Conservation (phyloP, 2,888 invertebrate species). For the Tillus elongatus region DNA sequence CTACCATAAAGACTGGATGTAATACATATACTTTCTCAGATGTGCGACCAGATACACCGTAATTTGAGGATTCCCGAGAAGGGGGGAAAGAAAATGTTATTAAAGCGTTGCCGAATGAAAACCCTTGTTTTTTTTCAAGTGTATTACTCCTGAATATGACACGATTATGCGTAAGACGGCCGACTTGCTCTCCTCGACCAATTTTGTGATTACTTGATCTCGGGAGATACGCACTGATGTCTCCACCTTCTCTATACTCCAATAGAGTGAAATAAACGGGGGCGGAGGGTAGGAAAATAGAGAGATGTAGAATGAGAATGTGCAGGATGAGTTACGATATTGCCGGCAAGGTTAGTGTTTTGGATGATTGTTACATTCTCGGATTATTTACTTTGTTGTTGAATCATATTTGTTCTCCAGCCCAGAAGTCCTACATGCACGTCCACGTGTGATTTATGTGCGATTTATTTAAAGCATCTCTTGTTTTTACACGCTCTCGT, state of each 20-base stretch:
- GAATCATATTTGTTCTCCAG: slow-evolving; percentile 19
- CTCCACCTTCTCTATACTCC: no score
- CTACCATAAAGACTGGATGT: slow-evolving; percentile 39
- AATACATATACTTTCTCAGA: slow-evolving; percentile 39
- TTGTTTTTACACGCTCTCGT: no score
- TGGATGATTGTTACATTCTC: slow-evolving; percentile 33
- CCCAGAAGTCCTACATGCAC: slow-evolving; percentile 13
- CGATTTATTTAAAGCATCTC: no score
- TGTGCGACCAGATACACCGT: slow-evolving; percentile 25
- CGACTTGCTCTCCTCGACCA: slow-evolving; percentile 29
- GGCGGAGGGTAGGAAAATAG: no score
- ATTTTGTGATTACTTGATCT: slow-evolving; percentile 41
- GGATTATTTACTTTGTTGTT: slow-evolving; percentile 25
- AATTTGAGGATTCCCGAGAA: slow-evolving; percentile 9
- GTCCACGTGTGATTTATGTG: slow-evolving; percentile 9
- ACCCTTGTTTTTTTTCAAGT: slow-evolving; percentile 27
- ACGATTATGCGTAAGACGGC: slow-evolving; percentile 38
- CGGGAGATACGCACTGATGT: slow-evolving; percentile 25
- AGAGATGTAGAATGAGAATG: no score
- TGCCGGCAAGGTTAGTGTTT: slow-evolving; percentile 32
- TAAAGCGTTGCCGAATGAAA: slow-evolving; percentile 27
- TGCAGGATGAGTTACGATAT: slow-evolving; percentile 32
- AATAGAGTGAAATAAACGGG: no score
- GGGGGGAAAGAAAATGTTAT: slow-evolving; percentile 25
- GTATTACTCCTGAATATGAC: slow-evolving; percentile 36